A percentile compares a stretch with the other conserved stretches of the same genome.
These are phyloP conservation scores for Euproctis similis DNA, from an alignment of 2,888 invertebrate species.

Conservation along the genomic window DNA sequence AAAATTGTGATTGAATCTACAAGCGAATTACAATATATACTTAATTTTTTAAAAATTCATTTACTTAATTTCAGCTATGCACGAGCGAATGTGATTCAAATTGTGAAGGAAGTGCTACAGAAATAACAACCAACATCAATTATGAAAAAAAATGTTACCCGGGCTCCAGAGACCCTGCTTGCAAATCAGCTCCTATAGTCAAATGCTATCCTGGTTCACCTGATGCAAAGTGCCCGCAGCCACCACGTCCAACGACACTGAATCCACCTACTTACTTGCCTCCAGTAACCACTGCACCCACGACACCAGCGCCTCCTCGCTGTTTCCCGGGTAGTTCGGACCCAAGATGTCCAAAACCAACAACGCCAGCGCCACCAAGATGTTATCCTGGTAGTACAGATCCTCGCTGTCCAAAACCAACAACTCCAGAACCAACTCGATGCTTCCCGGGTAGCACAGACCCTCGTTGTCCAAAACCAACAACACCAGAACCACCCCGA, in stretches of 20 bases:
- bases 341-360: slow-evolving; percentile 23
- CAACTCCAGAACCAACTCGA: slow-evolving; percentile 12
- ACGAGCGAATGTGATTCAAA: slow-evolving; percentile 54
- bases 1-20: too few relatives aligned
- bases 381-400: slow-evolving; percentile 22
- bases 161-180: slow-evolving; percentile 45
- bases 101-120: slow-evolving; percentile 43
- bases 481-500: slow-evolving; percentile 18
- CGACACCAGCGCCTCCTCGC: slow-evolving; percentile 12
- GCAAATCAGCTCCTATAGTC: slow-evolving; percentile 35
- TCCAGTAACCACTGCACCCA: slow-evolving; percentile 23
- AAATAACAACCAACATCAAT: slow-evolving; percentile 46
- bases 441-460: slow-evolving; percentile 27
- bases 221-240: slow-evolving; percentile 19
- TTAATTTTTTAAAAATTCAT: neutral
- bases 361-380: slow-evolving; percentile 12
- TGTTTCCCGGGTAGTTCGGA: slow-evolving; percentile 35
- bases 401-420: slow-evolving; percentile 13
- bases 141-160: slow-evolving; percentile 43
- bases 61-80: slow-evolving; percentile 47
- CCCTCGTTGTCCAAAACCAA: slow-evolving; percentile 19
- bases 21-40: neutral
- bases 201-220: slow-evolving; percentile 34
- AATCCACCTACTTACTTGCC: slow-evolving; percentile 13
- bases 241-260: slow-evolving; percentile 17